These are phyloP conservation scores for Pteropus alecto DNA, from an alignment of 2,113 vertebrate genomes.

Conservation along the genomic window DNA sequence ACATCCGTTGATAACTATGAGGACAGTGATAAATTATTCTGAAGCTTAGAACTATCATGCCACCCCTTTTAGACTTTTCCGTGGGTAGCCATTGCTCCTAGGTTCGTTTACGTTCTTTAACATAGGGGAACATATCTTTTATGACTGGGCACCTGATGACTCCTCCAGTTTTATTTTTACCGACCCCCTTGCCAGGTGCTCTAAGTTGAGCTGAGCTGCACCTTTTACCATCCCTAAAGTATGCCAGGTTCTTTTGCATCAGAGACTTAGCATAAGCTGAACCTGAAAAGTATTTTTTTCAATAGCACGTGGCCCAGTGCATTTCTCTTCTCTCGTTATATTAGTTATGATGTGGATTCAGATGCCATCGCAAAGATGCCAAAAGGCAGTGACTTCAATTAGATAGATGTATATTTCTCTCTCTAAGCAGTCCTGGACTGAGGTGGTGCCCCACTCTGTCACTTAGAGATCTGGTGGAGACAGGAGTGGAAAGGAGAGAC, in stretches of 20 bases:
- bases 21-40: not conserved
- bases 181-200: not conserved
- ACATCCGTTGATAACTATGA: not conserved
- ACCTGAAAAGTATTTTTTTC: not conserved
- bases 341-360: not conserved
- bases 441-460: not conserved
- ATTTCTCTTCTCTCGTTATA: not conserved
- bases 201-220: not conserved
- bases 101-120: not conserved
- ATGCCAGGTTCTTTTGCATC: not conserved
- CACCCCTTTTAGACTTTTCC: not conserved
- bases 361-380: not conserved
- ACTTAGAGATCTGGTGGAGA: not conserved
- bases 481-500: not conserved
- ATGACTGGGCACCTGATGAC: not conserved
- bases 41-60: not conserved
- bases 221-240: not conserved
- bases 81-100: not conserved
- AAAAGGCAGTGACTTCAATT: not conserved
- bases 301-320: not conserved
- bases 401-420: not conserved
- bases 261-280: not conserved
- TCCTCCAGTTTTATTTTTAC: not conserved
- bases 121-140: rapidly evolving
- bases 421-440: not conserved